These are phyloP conservation scores for Chamaea fasciata DNA, from an alignment of 2,113 vertebrate genomes.

Conservation along the genomic window DNA sequence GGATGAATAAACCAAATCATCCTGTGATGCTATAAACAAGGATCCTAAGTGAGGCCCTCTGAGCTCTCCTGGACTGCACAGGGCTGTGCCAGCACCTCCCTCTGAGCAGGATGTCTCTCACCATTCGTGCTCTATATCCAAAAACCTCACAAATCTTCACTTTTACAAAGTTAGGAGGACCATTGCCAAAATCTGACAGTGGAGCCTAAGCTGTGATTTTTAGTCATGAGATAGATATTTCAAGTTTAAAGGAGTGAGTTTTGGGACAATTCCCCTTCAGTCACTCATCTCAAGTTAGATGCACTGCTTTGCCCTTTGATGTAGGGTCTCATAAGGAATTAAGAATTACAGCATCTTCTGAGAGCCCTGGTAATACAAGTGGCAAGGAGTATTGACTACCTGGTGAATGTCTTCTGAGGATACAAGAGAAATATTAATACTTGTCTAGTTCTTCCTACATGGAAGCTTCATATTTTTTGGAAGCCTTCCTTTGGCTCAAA, in stretches of 20 bases:
- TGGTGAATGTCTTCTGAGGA: not conserved
- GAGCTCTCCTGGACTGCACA: not conserved
- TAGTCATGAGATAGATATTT: not conserved
- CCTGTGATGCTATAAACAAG: not conserved
- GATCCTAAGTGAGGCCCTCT: not conserved
- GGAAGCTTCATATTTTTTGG: not conserved
- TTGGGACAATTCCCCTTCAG: not conserved
- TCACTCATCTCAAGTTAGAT: not conserved
- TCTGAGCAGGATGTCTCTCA: not conserved
- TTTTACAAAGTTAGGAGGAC: not conserved
- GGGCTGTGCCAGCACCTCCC: not conserved
- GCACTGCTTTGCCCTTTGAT: not conserved
- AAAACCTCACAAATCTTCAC: not conserved
- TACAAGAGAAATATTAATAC: not conserved
- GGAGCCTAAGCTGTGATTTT: not conserved
- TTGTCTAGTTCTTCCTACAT: not conserved
- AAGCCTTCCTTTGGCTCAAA: not conserved
- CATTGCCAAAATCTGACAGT: not conserved
- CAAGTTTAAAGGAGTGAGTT: not conserved
- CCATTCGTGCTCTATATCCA: not conserved
- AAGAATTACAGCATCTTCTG: not conserved
- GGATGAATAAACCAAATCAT: not conserved
- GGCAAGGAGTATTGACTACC: not conserved
- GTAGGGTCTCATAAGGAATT: not conserved
- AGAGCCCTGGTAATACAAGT: not conserved